Base-by-base conservation (phyloP, 2,888 invertebrate species). In the Drosophila parthenogenetica region DNA sequence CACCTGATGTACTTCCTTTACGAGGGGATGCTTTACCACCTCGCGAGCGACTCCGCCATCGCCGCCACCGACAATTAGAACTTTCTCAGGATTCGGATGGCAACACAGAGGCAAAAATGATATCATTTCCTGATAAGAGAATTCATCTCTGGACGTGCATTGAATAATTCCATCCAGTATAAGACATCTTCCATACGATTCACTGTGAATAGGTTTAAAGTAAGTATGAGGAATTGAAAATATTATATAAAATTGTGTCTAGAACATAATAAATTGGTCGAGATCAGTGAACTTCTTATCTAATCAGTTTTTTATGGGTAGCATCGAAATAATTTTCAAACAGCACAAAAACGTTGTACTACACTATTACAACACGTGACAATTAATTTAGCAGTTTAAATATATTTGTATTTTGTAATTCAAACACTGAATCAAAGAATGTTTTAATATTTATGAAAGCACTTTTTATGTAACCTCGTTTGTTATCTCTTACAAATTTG, bases 111-210 rank as follows among this genome's bases (percentile, higher is more conserved):
- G 98, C 48, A 99, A 92, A 91, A 98, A 98, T 0, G 98, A 95
- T 83, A 99, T 97, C 98, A 99, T 99, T 93, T 99, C 99, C 93
- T 99, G 99, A 92, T 99, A 99, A 0, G 98, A 95, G 92, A 97
- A 98, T 92, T 99, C 99, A 93, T 99, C 99, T 81, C 95, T 94
- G 91, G 99, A 96, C 0, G 99, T 97, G 89, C 98, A 98, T 91
- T 99, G 99, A 80, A 99, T 98, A 25, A 99, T 97, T 22, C 98
- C 98, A 93, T 99, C 99, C 43, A 99, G 93, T 2, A 98, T 95
- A 49, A 99, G 93, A 2, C 96, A 97, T 88, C 93, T 95, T 0
- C 99, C 99, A 90, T 98, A 91, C 11, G 93, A 91, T 75, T 86
- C 88, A 0, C 91, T 91, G 60, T 3, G 82, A 77, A 29, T 29